Evolutionary conservation across 2,797 vertebrate species (phyloP), one percentile per base, ranked within the genome.

Genomic region (Phoxinus dragarum): DNA sequence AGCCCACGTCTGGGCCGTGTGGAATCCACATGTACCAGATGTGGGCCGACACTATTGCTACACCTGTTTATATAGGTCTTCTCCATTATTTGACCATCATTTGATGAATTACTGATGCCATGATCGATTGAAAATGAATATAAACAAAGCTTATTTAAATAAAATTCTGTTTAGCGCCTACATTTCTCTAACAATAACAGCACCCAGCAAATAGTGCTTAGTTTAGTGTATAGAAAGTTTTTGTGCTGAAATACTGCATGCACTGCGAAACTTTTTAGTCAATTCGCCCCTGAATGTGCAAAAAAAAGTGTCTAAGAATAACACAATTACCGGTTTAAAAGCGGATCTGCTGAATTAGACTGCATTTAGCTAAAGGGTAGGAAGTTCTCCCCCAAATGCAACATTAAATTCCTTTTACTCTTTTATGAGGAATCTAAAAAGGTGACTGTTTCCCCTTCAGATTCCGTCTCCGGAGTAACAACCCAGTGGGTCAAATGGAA

Each of bases 391-490:
- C 80, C 34, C 76, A 80, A 86, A 82, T 82, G 44, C 79, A 89
- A 85, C 80, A 77, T 82, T 89, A 86, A 82, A 86, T 88, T 79
- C 80, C 52, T 77, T 84, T 88, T 81, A 78, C 40, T 85, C 11
- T 84, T 83, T 86, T 59, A 86, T 89, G 44, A 77, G 67, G 71
- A 86, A 56, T 52, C 80, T 87, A 85, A 89, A 84, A 88, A 86
- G 87, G 82, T 81, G 72, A 84, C 68, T 56, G 49, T 88, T 90
- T 88, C 86, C 88, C 88, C 82, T 52, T 44, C 54, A 90, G 84
- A 88, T 86, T 86, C 82, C n/a, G 49, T 40, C 80, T 81, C 21
- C n/a, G 38, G 86, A 77, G 87, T 84, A 84, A 87, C 80, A 87
- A 72, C 88, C 80, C 71, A 77, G 54, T 76, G 66, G 81, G 84